These are phyloP conservation scores for Pyrgus malvae DNA, from an alignment of 2,888 invertebrate genomes.

Conservation along the genomic window DNA sequence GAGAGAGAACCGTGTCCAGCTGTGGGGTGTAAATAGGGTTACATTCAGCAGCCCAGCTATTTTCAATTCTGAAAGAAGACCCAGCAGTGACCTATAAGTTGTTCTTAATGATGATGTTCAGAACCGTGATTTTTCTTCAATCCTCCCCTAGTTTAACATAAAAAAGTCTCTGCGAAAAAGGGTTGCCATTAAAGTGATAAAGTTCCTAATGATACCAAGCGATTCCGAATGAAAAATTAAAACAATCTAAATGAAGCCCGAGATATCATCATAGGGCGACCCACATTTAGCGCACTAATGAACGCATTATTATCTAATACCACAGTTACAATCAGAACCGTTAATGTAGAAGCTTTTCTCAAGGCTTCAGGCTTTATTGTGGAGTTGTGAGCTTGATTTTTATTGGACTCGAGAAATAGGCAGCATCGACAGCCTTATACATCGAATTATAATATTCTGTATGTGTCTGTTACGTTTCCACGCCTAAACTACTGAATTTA, in stretches of 20 bases:
- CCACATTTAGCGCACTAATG: slow-evolving; percentile 44
- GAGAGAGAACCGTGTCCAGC: no score
- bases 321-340: slow-evolving; percentile 7
- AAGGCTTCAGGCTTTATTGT: neutral
- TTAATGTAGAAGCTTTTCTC: neutral
- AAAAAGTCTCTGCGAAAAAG: no score
- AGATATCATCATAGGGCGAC: slow-evolving; percentile 52
- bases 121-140: no score
- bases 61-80: no score
- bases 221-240: slow-evolving; percentile 14
- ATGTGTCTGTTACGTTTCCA: no score
- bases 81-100: no score
- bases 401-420: neutral
- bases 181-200: neutral
- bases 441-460: no score
- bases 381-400: neutral
- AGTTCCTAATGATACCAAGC: slow-evolving; percentile 5
- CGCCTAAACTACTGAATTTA: neutral
- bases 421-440: no score
- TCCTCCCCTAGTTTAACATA: no score
- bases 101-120: no score
- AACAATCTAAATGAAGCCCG: slow-evolving; percentile 29
- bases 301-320: slow-evolving; percentile 43
- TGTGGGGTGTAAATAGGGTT: no score
- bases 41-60: no score